phyloP scores from a whole-genome alignment of 2,797 vertebrate species.

The Falco biarmicus region DNA sequence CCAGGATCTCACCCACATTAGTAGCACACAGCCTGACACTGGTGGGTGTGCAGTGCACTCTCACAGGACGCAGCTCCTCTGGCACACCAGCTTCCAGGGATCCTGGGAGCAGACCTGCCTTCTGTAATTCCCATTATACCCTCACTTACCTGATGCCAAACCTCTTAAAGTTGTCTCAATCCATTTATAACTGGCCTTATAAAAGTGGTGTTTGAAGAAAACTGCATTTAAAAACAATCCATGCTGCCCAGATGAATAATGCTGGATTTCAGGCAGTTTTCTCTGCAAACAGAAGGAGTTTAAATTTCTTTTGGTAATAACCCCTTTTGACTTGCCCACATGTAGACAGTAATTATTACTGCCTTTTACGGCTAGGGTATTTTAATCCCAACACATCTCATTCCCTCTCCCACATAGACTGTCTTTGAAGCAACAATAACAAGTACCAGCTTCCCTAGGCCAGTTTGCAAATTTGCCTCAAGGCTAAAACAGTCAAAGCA shows the following conservation, averaged over 20 bases:
- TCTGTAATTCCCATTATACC: neutral
- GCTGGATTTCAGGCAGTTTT: conserved; percentile 51
- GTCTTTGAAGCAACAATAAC: conserved; percentile 71
- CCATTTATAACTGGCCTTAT: neutral
- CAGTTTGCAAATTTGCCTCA: conserved; percentile 56
- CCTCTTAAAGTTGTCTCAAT: neutral
- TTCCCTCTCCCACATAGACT: conserved; percentile 66
- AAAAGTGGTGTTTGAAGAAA: conserved; percentile 13
- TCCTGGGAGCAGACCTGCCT: neutral
- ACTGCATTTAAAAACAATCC: neutral
- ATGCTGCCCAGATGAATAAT: conserved; percentile 1
- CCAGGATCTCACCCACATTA: neutral
- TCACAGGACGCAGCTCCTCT: neutral
- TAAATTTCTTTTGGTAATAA: conserved; percentile 67
- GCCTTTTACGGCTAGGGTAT: conserved; percentile 68
- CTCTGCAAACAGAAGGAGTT: conserved; percentile 36
- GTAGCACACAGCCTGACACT: neutral
- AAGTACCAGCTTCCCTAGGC: conserved; percentile 66
- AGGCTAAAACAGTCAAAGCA: conserved; percentile 53
- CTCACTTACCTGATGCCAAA: neutral
- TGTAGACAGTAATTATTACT: conserved; percentile 68
- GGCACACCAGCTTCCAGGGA: neutral
- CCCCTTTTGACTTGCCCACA: conserved; percentile 65
- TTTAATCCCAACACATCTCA: conserved; percentile 68
- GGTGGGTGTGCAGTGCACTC: neutral